A percentile compares a stretch with the other conserved stretches of the same genome.
Conservation (phyloP, 1,140 invertebrate genomes). For the Araneus ventricosus region DNA sequence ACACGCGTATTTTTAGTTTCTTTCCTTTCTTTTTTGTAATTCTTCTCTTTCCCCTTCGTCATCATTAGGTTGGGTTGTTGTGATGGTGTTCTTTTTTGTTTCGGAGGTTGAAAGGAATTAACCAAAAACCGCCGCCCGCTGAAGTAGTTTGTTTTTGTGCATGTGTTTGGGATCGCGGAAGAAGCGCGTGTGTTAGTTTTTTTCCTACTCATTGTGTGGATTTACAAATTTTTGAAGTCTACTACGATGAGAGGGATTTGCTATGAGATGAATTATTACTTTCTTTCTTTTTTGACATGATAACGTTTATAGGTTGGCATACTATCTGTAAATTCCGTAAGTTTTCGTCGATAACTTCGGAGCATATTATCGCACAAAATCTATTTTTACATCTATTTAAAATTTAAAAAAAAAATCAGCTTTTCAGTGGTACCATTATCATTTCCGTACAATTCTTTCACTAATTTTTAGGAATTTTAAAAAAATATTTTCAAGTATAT, state of each 20-base stretch:
- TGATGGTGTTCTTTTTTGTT: not conserved
- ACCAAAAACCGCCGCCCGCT: not conserved
- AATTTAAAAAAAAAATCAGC: too few species aligned
- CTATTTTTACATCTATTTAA: too few species aligned
- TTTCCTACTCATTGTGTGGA: not conserved
- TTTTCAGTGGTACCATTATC: too few species aligned
- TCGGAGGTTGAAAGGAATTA: not conserved
- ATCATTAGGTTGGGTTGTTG: not conserved
- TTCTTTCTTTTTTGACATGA: too few species aligned
- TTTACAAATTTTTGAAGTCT: too few species aligned
- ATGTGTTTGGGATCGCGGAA: not conserved
- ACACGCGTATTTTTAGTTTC: not conserved
- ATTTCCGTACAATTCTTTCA: too few species aligned
- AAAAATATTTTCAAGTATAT: too few species aligned
- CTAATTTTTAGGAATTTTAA: too few species aligned
- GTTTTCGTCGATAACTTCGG: too few species aligned
- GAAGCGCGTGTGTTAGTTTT: not conserved
- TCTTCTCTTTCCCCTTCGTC: not conserved
- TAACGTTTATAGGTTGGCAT: too few species aligned
- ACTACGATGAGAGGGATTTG: not conserved
- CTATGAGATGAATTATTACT: not conserved
- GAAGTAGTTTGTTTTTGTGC: constrained; percentile 17
- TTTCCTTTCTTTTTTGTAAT: not conserved
- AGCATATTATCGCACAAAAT: too few species aligned
- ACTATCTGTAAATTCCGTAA: too few species aligned